phyloP scores from a whole-genome alignment of 2,113 vertebrate species.

The pig (Sus scrofa) region T2T-Sscrofa CM000817.6:47040001-47040500 shows the following conservation, averaged over 20 bases:
- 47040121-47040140: background rate
- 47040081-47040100: background rate
- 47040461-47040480: background rate
- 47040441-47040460: background rate
- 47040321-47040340: background rate
- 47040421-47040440: background rate
- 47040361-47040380: too few relatives aligned
- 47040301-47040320: background rate
- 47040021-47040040: background rate
- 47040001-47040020: background rate
- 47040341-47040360: rapidly evolving
- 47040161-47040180: background rate
- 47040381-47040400: background rate
- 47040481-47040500: background rate
- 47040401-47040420: background rate
- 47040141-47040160: background rate
- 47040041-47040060: background rate
- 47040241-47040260: background rate
- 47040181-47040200: background rate
- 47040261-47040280: background rate
- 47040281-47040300: background rate
- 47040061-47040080: background rate
- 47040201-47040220: background rate
- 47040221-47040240: background rate
- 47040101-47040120: background rate